These are phyloP conservation scores for Eriosoma lanigerum DNA, from an alignment of 1,140 invertebrate species.

Conservation along the genomic window DNA sequence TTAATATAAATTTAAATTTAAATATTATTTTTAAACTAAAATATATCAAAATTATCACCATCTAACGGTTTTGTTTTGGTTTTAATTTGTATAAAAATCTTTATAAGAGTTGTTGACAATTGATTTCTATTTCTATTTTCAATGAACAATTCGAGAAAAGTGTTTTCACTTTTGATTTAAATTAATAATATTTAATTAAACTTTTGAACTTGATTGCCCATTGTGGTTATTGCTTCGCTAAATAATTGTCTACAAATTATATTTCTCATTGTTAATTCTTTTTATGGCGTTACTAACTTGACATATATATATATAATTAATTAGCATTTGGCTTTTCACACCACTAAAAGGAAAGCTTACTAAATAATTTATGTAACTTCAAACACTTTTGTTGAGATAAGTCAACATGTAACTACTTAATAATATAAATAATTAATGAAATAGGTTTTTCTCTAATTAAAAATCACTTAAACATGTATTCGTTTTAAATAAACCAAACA, in stretches of 20 bases:
- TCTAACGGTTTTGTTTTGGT: too few species aligned
- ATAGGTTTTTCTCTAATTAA: too few species aligned
- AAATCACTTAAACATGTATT: too few species aligned
- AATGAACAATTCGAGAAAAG: too few species aligned
- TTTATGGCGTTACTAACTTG: neutral
- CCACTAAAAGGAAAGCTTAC: neutral
- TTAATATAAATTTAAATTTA: too few species aligned
- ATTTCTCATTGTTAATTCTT: neutral
- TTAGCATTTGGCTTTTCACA: neutral
- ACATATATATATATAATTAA: neutral
- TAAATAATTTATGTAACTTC: neutral
- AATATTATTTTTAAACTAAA: too few species aligned
- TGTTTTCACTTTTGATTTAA: neutral
- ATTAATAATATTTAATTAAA: neutral
- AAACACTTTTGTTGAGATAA: neutral
- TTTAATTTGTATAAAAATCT: too few species aligned
- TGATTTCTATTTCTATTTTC: too few species aligned
- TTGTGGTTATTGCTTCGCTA: neutral
- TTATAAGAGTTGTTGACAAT: too few species aligned
- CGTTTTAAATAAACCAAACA: too few species aligned
- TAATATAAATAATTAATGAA: neutral
- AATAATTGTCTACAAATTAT: neutral
- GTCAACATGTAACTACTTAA: neutral
- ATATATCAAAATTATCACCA: too few species aligned
- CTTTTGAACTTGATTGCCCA: neutral